A percentile compares a stretch with the other conserved stretches of the same genome.
Evolutionary conservation across 2,888 invertebrate species (phyloP).

Genomic region (Minunthozetes semirufus): DNA sequence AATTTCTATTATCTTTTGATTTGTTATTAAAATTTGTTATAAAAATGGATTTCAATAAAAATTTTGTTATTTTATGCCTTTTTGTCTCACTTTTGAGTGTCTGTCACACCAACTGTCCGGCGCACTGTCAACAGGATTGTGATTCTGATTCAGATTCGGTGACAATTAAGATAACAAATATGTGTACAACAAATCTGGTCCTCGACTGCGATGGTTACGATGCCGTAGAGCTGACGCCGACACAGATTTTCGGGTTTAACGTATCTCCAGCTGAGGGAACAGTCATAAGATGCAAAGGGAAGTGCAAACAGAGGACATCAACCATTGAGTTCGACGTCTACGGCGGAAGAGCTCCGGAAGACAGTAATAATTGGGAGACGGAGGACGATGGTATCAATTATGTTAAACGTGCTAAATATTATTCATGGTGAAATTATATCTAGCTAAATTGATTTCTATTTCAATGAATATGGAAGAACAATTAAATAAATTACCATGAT

Average conservation of each 20-base stretch:
- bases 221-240: not conserved
- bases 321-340: not conserved
- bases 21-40: no score
- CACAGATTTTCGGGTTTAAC: conserved; percentile 1
- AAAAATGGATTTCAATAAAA: no score
- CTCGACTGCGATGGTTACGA: not conserved
- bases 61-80: no score
- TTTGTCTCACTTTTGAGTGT: no score
- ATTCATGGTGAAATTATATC: not conserved
- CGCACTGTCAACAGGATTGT: no score
- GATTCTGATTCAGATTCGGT: not conserved
- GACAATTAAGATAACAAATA: not conserved
- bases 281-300: not conserved
- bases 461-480: not conserved
- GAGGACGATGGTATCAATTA: not conserved
- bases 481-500: not conserved
- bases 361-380: not conserved
- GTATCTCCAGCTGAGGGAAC: not conserved
- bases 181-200: not conserved
- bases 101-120: no score
- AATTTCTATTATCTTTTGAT: no score
- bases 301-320: not conserved
- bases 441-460: not conserved
- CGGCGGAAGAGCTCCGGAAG: not conserved
- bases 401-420: conserved; percentile 6